These are phyloP conservation scores for Aproaerema taeniolella DNA, from an alignment of 2,888 invertebrate genomes.

Conservation along the genomic window DNA sequence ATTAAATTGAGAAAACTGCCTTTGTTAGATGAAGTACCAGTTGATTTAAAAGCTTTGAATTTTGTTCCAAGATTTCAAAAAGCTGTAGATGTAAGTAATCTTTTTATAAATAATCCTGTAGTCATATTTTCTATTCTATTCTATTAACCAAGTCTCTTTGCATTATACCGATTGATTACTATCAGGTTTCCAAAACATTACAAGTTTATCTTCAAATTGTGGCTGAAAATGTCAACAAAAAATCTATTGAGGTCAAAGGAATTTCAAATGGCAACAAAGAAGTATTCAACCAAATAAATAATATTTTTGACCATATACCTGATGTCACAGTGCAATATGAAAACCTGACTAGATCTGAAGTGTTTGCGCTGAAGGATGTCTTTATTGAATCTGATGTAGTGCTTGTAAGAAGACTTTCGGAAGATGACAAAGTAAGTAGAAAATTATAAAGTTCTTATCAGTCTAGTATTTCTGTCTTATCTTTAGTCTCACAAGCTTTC, in stretches of 20 bases:
- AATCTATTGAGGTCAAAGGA: too few species aligned
- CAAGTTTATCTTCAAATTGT: too few species aligned
- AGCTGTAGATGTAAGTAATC: conserved; percentile 31
- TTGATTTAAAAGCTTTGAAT: conserved; percentile 27
- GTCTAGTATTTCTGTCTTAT: neutral
- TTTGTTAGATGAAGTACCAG: conserved; percentile 14
- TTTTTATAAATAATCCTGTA: too few species aligned
- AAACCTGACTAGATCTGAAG: conserved; percentile 16
- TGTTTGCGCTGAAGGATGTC: conserved; percentile 14
- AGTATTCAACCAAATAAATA: conserved; percentile 19
- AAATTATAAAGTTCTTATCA: neutral
- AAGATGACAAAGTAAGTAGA: conserved; percentile 29
- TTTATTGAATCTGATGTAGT: conserved; percentile 24
- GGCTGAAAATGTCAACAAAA: too few species aligned
- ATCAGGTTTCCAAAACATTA: too few species aligned
- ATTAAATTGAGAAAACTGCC: conserved; percentile 31
- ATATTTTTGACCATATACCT: conserved; percentile 19
- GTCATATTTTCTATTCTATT: too few species aligned
- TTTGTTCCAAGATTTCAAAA: conserved; percentile 31
- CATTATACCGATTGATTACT: too few species aligned
- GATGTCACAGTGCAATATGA: conserved; percentile 20
- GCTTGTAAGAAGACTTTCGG: conserved; percentile 24
- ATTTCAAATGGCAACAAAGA: conserved; percentile 18
- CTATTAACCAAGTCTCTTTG: too few species aligned
- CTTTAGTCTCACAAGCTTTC: neutral